These are phyloP conservation scores for Muntiacus muntjak DNA, from an alignment of 2,113 vertebrate species.

Conservation along the genomic window DNA sequence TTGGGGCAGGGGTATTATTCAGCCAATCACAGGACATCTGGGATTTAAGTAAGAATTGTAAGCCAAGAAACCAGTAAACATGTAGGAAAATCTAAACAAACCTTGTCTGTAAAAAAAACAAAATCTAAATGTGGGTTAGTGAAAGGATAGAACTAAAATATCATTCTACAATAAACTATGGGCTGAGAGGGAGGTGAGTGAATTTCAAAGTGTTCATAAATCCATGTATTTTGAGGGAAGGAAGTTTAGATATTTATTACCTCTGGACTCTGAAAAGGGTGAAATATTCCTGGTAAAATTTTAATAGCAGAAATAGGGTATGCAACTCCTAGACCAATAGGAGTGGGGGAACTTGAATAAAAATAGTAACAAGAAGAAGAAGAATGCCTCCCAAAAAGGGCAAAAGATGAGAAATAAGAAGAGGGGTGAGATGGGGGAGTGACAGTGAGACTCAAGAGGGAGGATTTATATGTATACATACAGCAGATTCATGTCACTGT, in stretches of 20 bases:
- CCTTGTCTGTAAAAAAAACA: background rate
- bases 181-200: background rate
- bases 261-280: background rate
- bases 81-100: background rate
- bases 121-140: background rate
- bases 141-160: background rate
- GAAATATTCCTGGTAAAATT: background rate
- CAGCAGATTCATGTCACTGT: background rate
- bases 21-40: background rate
- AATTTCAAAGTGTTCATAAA: background rate
- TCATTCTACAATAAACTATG: background rate
- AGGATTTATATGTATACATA: background rate
- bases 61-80: background rate
- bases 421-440: background rate
- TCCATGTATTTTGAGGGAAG: background rate
- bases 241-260: background rate
- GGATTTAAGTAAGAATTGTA: background rate
- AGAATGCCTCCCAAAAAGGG: rapidly evolving
- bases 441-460: background rate
- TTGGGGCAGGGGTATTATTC: background rate
- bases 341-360: too few species aligned
- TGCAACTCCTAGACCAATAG: background rate
- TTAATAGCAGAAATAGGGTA: background rate
- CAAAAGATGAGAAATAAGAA: background rate
- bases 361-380: background rate